Conservation (phyloP, 1,140 invertebrate genomes). For the Forficula auricularia region DNA sequence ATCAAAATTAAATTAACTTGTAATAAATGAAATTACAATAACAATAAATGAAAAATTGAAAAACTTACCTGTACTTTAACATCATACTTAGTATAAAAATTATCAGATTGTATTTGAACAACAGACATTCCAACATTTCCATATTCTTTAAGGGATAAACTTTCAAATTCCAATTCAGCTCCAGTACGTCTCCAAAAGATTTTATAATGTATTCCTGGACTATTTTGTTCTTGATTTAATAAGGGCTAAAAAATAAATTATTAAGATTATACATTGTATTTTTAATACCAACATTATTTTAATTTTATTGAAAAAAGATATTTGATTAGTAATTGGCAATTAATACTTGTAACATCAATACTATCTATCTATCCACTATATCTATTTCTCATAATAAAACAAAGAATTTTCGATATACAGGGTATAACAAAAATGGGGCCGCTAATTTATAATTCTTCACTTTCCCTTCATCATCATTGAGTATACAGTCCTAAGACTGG, state of each 20-base stretch:
- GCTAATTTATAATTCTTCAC: too few relatives aligned
- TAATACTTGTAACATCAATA: too few relatives aligned
- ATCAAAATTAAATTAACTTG: conserved; percentile 16
- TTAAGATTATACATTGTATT: not conserved
- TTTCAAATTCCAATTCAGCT: conserved; percentile 50
- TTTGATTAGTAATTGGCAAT: too few relatives aligned
- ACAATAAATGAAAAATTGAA: conserved; percentile 7
- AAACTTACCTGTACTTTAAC: conserved; percentile 56
- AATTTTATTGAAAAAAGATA: too few relatives aligned
- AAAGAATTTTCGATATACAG: too few relatives aligned
- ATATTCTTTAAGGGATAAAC: conserved; percentile 42
- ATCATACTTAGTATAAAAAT: conserved; percentile 77
- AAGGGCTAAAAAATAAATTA: conserved; percentile 34
- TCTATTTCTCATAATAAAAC: too few relatives aligned
- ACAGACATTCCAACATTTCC: conserved; percentile 63
- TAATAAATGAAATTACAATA: conserved; percentile 6
- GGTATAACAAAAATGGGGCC: too few relatives aligned
- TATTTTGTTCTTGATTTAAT: conserved; percentile 60
- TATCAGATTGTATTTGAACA: conserved; percentile 49
- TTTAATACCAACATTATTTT: not conserved
- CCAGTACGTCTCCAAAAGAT: conserved; percentile 67
- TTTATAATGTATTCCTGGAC: conserved; percentile 76
- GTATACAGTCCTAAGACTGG: too few relatives aligned
- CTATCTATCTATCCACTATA: too few relatives aligned
- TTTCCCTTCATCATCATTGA: too few relatives aligned